Percentiles rank a stretch among this genome's conserved stretches.
phyloP scores from a whole-genome alignment of 2,113 vertebrate species.

The Caranx melampygus region DNA sequence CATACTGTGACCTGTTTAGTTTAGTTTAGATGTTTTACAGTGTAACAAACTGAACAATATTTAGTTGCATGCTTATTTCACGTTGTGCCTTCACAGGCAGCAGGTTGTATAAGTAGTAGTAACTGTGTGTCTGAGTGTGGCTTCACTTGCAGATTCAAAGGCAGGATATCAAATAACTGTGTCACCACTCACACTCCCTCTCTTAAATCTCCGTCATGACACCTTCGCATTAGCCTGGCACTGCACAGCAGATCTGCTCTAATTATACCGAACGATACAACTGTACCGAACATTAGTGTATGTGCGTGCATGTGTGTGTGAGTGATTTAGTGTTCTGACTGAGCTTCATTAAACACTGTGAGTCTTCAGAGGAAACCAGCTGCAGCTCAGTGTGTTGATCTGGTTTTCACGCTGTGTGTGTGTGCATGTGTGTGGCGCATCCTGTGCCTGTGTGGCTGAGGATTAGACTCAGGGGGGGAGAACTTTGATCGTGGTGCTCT shows the following conservation, averaged over 20 bases:
- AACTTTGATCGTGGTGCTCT: conserved; percentile 52
- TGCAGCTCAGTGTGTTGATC: conserved; percentile 26
- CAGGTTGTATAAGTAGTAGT: conserved; percentile 30
- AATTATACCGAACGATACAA: conserved; percentile 47
- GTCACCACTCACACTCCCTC: conserved; percentile 25
- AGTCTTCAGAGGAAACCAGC: conserved; percentile 37
- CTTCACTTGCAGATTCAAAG: conserved; percentile 42
- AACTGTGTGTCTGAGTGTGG: neutral
- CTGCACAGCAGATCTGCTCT: conserved; percentile 32
- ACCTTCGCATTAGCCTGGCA: conserved; percentile 33
- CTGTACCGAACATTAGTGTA: conserved; percentile 26
- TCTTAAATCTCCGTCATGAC: conserved; percentile 39
- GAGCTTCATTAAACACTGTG: conserved; percentile 49
- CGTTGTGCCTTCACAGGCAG: neutral
- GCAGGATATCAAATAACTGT: conserved; percentile 30
- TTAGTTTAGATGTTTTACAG: neutral
- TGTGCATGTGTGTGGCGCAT: conserved; percentile 11
- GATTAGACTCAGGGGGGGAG: conserved; percentile 50
- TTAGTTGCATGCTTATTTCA: neutral
- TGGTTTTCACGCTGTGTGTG: conserved; percentile 19
- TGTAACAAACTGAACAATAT: neutral
- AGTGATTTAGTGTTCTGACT: conserved; percentile 31
- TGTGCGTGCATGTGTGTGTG: conserved; percentile 2
- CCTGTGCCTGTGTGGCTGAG: conserved; percentile 25
- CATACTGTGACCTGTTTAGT: neutral